These are phyloP conservation scores for Ophioninae sp. DNA, from an alignment of 2,888 invertebrate species.

Conservation along the genomic window DNA sequence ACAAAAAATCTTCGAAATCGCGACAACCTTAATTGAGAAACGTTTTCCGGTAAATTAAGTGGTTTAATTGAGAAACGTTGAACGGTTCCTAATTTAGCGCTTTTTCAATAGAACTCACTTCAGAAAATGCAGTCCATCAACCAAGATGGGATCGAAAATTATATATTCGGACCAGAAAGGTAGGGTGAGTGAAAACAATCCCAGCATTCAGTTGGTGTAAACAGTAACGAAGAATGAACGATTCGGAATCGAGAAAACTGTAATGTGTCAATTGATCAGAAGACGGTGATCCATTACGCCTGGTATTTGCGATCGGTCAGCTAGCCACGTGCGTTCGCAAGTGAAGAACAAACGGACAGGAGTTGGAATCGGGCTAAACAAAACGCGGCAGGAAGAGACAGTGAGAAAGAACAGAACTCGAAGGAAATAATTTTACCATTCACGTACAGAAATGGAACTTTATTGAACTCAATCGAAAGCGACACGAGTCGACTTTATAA, in stretches of 20 bases:
- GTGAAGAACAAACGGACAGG: conserved; percentile 34
- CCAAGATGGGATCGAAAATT: neutral
- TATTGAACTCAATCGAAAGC: neutral
- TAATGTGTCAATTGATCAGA: conserved; percentile 62
- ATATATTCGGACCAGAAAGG: neutral
- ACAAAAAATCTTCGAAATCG: no score
- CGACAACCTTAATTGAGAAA: no score
- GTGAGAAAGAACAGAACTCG: neutral
- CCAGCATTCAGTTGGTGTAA: neutral
- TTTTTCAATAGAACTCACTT: no score
- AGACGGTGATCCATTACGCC: conserved; percentile 47
- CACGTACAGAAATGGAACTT: neutral
- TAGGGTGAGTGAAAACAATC: neutral
- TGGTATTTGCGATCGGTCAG: conserved; percentile 25
- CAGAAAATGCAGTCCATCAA: neutral
- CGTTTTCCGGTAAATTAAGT: no score
- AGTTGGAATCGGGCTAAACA: neutral
- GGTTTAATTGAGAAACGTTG: no score
- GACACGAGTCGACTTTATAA: neutral
- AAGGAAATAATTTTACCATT: neutral
- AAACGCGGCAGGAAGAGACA: neutral
- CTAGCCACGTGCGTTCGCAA: conserved; percentile 48
- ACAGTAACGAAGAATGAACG: conserved; percentile 42
- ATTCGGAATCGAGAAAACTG: conserved; percentile 6
- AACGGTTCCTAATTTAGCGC: no score